Base-by-base conservation (phyloP, 1,140 invertebrate genomes). In the Cylas formicarius region DNA sequence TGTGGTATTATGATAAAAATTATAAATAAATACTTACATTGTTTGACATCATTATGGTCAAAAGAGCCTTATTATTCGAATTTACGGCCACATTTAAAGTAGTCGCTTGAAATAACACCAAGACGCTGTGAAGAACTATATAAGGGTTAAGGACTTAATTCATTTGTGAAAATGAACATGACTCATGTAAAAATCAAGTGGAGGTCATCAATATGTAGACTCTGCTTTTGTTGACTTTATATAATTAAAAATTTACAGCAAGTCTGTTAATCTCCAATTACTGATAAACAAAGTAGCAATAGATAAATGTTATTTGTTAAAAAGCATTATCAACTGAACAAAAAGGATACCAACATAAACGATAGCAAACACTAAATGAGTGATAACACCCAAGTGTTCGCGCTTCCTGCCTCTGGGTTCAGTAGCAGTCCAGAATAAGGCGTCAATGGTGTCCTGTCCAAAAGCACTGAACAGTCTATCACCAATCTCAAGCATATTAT, bases 21-120 rank as follows among this genome's bases (percentile, higher is more conserved):
- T 7, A 7, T 33, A 11, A 33, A 7, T 13, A 23, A 3, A 55
- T 60, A 82, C 84, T 86, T 77, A 92, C 89, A 77, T 99, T 99
- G 67, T 99, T 99, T 1, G 94, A 97, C 82, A 99, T 95, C 87
- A 99, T 96, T 33, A 99, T 97, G 4, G 94, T 97, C 3, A 99
- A 75, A 20, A 99, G 72, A 36, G 91, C 90, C 69, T 98, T 96
- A 65, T 97, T 98, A 60, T 91, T 96, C 0, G 96, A 97, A 67
- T 99, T 99, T 49, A 99, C 95, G 4, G 97, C 97, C 33, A 99
- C 96, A 74, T 98, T 99, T 1, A 99, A 72, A 19, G 91, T 92
- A 16, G 92, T 96, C 13, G 92, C 92, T 84, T 97, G 84, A 60
- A 90, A 84, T 58, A 98, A 73, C 9, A 98, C 89, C 37, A 98